These are phyloP conservation scores for Vimba vimba DNA, from an alignment of 2,113 vertebrate genomes.

Conservation along the genomic window DNA sequence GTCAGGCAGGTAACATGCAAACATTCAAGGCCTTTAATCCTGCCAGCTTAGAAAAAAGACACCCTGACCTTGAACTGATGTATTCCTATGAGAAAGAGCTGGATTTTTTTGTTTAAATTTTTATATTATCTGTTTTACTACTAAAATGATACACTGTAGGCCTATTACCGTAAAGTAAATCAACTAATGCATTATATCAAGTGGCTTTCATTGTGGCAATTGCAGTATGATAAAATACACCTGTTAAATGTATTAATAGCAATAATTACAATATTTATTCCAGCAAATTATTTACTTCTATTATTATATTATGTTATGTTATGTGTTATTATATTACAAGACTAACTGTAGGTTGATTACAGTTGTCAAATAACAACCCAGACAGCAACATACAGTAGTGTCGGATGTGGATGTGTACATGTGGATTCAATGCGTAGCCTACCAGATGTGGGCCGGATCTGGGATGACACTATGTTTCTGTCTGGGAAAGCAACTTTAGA, in stretches of 20 bases:
- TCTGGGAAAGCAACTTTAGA: not conserved
- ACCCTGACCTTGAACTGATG: conserved; percentile 62
- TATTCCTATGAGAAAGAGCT: not conserved
- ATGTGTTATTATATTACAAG: too few species aligned
- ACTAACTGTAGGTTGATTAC: too few species aligned
- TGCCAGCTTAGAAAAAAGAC: conserved; percentile 14
- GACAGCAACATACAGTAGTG: too few species aligned
- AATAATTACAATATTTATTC: too few species aligned
- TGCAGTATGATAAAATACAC: not conserved
- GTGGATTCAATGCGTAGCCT: too few species aligned
- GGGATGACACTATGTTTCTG: too few species aligned
- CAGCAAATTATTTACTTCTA: too few species aligned
- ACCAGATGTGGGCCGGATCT: too few species aligned
- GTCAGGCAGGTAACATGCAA: conserved; percentile 46
- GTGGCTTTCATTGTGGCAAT: not conserved
- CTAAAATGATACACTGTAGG: not conserved
- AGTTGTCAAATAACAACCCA: not conserved
- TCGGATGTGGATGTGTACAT: too few species aligned
- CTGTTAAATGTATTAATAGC: too few species aligned
- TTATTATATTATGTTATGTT: too few species aligned
- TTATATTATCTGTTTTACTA: not conserved
- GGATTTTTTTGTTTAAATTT: not conserved
- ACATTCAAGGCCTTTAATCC: conserved; percentile 35
- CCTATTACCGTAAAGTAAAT: not conserved
- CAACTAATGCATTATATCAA: not conserved